Base-by-base conservation (phyloP, 2,113 vertebrate species). In the Pardalotus punctatus region DNA sequence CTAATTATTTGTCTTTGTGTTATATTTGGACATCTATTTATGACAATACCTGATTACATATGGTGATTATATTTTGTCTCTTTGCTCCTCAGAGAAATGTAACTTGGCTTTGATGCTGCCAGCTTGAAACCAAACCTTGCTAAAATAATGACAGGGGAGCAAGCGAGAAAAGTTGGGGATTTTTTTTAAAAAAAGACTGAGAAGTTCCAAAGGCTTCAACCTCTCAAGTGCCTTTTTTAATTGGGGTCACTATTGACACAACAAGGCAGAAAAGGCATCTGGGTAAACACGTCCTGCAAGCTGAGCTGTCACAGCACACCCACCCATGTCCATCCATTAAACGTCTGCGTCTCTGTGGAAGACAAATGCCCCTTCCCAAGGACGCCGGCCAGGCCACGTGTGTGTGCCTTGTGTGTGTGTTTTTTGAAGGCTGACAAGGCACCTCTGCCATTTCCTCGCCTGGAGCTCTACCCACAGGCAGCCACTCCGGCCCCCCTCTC, bases 361-460 rank as follows among this genome's bases (percentile, higher is more conserved):
- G 97, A 97, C 96, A 97, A 98, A 97, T 88, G 91, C 24, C 91
- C 87, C 97, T 97, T 97, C 96, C 97, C 98, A 98, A 98, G 98
- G 98, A 98, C 97, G 33, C 81, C 2, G 11, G 93, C 93, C 95
- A 53, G 94, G 97, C 95, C 95, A 94, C 87, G 96, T 94, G 96
- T 88, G 62, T 73, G 90, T 82, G 87, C 62, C 77, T 36, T 51
- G 74, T 90, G 95, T 74, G 84, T 92, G 92, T 85, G 93, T 84
- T 97, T 98, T 98, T 97, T 98, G 98, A 98, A 98, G 98, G 97
- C 97, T 98, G 94, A 98, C 98, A 98, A 98, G 98, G 98, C 98
- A 97, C 95, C 98, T 98, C 97, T 95, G 97, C 98, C 97, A 98
- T 98, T 99, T 99, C 99, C 99, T 99, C 97, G 79, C 97, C 98